These are phyloP conservation scores for Achlya flavicornis DNA, from an alignment of 2,888 invertebrate species.

Conservation along the genomic window DNA sequence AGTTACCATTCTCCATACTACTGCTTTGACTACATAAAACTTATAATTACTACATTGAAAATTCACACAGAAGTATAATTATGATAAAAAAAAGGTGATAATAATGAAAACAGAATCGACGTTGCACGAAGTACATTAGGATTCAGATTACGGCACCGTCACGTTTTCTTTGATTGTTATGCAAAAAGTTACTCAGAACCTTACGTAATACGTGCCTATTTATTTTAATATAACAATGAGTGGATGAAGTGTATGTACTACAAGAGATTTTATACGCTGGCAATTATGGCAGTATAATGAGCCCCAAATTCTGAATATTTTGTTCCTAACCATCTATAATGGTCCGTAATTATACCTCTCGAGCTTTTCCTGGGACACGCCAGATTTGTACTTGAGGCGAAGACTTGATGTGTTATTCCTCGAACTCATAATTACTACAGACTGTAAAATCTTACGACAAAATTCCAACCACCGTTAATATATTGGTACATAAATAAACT, in stretches of 20 bases:
- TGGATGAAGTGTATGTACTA: background rate
- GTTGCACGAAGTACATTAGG: conserved; percentile 51
- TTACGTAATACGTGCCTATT: conserved; percentile 21
- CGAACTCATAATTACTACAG: background rate
- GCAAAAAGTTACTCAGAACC: conserved; percentile 31
- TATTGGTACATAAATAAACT: no score
- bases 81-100: conserved; percentile 42
- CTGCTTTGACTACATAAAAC: conserved; percentile 33
- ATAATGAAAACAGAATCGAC: conserved; percentile 44
- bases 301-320: background rate
- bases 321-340: background rate
- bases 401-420: background rate
- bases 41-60: conserved; percentile 46
- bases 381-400: background rate
- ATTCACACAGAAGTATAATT: conserved; percentile 39
- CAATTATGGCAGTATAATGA: background rate
- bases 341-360: background rate
- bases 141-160: conserved; percentile 28
- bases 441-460: background rate
- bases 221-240: background rate
- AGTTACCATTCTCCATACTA: conserved; percentile 24
- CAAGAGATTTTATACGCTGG: background rate
- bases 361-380: background rate
- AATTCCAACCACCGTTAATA: no score
- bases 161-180: conserved; percentile 41